A percentile compares a stretch with the other conserved stretches of the same genome.
These are phyloP conservation scores for Gila orcuttii DNA, from an alignment of 2,113 vertebrate genomes.

Conservation along the genomic window DNA sequence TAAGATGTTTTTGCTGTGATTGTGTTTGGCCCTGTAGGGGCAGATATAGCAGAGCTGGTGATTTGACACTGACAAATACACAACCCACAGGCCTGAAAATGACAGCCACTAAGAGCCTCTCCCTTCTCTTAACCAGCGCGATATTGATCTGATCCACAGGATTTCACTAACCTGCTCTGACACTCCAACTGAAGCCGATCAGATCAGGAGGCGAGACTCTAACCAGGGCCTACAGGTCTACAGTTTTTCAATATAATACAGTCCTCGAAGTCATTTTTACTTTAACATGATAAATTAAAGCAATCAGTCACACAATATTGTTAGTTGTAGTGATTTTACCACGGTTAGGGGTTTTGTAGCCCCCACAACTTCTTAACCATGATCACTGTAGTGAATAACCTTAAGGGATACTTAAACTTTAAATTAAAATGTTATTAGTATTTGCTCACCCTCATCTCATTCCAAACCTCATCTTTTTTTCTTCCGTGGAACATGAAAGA, in stretches of 20 bases:
- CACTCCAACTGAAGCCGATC: slow-evolving; percentile 23
- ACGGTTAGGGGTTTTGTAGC: neutral
- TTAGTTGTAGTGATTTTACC: neutral
- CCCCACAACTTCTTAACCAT: neutral
- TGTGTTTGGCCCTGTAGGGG: slow-evolving; percentile 8
- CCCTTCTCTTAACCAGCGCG: slow-evolving; percentile 44
- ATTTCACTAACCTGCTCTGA: slow-evolving; percentile 15
- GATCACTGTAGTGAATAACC: neutral
- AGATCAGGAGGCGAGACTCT: slow-evolving; percentile 24
- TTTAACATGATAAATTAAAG: neutral
- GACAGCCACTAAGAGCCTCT: slow-evolving; percentile 50
- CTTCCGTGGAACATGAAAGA: too few species aligned
- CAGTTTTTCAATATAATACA: slow-evolving; percentile 26
- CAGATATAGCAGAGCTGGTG: slow-evolving; percentile 43
- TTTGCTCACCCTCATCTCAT: neutral
- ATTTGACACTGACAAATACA: slow-evolving; percentile 59
- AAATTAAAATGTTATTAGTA: neutral
- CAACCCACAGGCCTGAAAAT: slow-evolving; percentile 49
- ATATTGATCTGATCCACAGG: slow-evolving; percentile 60
- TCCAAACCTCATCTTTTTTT: too few species aligned
- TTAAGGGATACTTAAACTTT: neutral
- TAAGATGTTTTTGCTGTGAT: slow-evolving; percentile 13
- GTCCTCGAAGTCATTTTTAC: slow-evolving; percentile 7
- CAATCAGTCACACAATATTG: neutral
- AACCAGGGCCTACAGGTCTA: slow-evolving; percentile 22